Evolutionary conservation across 2,113 vertebrate species (phyloP), one percentile per base, ranked within the genome.

Genomic region (Rattus rattus): DNA sequence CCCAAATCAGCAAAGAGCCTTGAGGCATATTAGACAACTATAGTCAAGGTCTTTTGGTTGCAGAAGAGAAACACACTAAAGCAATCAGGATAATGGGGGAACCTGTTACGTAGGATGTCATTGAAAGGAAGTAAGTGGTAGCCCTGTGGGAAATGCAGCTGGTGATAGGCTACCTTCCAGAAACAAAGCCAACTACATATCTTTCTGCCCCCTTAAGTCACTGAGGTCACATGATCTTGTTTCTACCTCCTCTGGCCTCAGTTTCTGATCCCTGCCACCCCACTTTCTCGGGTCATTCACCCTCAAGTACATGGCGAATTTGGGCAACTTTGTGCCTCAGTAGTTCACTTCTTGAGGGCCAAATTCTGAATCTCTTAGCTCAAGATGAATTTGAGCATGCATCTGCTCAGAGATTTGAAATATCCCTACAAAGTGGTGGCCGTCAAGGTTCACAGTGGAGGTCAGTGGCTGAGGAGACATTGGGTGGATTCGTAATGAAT

Each of bases 61-160:
- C 43, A n/a, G 72, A 96, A 88, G 20, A 75, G 47, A 91, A 93
- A 52, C 12, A n/a, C 81, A 84, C 20, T 30, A 61, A 94, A 69
- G 77, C 49, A 75, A 90, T 59, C 56, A 16, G 36, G 19, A 56
- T 8, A n/a, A 12, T 20, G 36, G 49, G 52, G 30, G 24, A 3
- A 72, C 75, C 52, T 85, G 61, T n/a, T 10, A 30, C 43, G 0
- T 1, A 5, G 17, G 7, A 26, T 49, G 26, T 30, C 56, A 26
- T 22, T 56, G 19, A 59, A n/a, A 77, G 12, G 80, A 77, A 77
- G 12, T 52, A 33, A 63, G 49, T 30, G 19, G 47, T 14, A 14
- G 30, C 22, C 56, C 33, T 47, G 0, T 12, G 13, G 67, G 33
- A 88, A 47, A 39, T 4, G 24, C 36, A 33, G 26, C 1, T 5